Evolutionary conservation across 2,797 vertebrate species (phyloP).

Genomic region (Epinephelus coioides): DNA sequence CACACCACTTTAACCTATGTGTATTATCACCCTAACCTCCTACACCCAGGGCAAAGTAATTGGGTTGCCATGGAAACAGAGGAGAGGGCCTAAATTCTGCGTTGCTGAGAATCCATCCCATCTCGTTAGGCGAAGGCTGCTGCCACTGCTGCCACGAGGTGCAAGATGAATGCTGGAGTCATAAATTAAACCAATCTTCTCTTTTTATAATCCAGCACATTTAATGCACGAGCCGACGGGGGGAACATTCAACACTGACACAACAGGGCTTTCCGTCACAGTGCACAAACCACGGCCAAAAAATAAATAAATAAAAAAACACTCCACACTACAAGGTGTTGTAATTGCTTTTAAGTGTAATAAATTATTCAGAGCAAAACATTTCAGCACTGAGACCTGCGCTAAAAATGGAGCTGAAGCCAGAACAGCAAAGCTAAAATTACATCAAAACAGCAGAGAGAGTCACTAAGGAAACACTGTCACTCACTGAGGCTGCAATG

Average conservation of each 20-base stretch:
- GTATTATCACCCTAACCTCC: constrained; percentile 61
- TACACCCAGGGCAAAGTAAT: constrained; percentile 63
- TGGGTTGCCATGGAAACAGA: constrained; percentile 81
- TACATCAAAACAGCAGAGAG: constrained; percentile 55
- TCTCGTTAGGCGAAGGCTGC: constrained; percentile 55
- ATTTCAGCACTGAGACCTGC: constrained; percentile 30
- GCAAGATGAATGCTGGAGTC: constrained; percentile 46
- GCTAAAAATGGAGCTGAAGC: constrained; percentile 37
- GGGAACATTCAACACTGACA: constrained; percentile 7
- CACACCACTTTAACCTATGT: constrained; percentile 60
- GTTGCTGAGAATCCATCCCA: constrained; percentile 66
- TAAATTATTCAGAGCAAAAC: constrained; percentile 65
- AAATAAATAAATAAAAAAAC: constrained; percentile 1
- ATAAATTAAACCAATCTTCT: constrained; percentile 69
- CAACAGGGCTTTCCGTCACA: constrained; percentile 8
- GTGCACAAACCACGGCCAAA: background rate
- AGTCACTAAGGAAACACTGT: constrained; percentile 32
- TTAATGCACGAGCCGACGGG: constrained; percentile 17
- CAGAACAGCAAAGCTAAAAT: constrained; percentile 50
- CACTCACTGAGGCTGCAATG: constrained; percentile 23
- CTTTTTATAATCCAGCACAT: constrained; percentile 50
- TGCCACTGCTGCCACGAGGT: constrained; percentile 60
- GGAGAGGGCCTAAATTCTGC: constrained; percentile 59
- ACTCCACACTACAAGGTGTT: constrained; percentile 41
- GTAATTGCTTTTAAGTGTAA: constrained; percentile 49